Base-by-base conservation (phyloP, 2,797 vertebrate genomes). In the Hypotaenidia okinawae region DNA sequence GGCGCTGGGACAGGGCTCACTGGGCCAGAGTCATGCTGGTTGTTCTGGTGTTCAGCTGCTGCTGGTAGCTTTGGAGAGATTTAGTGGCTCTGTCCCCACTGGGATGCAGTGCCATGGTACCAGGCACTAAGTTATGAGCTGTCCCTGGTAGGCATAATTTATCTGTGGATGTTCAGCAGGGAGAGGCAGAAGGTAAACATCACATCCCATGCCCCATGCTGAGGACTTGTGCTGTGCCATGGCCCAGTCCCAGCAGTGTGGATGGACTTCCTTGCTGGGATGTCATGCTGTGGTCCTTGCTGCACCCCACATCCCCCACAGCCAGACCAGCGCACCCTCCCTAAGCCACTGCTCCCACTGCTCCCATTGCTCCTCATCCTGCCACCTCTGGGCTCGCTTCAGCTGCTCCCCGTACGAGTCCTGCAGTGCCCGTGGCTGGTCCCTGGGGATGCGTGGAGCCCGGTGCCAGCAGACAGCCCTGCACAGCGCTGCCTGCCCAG, bases 261-360 rank as follows among this genome's bases (percentile, higher is more conserved):
- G 23, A 79, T 23, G 59, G 37, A 16, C 13, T 49, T 57, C 45
- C 37, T 19, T 11, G 21, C 11, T 2, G 5, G 59, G 59, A 7
- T 51, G 59, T 58, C 49, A 18, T 11, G 0, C 27, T 15, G 16
- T 9, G 9, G 10, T 54, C 54, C 32, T 13, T 32, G 11, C 61
- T 2, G 3, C 54, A 23, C 13, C 35, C 35, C 2, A 0, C 0
- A 0, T 21, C 18, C 59, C 57, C 27, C 39, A 14, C 1, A 3
- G 59, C 45, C 0, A 0, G 43, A 10, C 41, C 61, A 32, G 16
- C 2, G 1, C 9, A 2, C 13, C 21, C 24, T 3, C 45, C 32
- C 16, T 3, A 10, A 80, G 52, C 30, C 6, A 3, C 4, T 24
- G 55, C 67, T 24, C 8, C 37, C 3, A 7, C 57, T 61, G 51